Evolutionary conservation across 2,888 invertebrate genomes (phyloP).

Genomic region (Hesperia comma): DNA sequence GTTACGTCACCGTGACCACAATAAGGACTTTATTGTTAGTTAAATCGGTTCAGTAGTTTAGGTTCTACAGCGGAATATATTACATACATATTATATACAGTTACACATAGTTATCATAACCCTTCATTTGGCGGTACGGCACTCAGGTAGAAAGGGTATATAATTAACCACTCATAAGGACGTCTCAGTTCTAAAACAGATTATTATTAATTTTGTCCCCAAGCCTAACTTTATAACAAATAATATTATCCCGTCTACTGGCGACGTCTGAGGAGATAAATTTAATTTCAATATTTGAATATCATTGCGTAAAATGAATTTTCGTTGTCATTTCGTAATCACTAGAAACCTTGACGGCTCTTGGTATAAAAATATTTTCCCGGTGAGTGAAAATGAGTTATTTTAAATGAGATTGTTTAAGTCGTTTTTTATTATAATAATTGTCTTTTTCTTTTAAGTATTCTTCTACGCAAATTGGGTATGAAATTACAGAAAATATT

Average conservation of each 20-base stretch:
- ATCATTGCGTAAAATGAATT: constrained; percentile 13
- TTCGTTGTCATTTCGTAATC: constrained; percentile 15
- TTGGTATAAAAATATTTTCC: constrained; percentile 12
- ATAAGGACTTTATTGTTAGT: too few species aligned
- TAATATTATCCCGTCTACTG: constrained; percentile 4
- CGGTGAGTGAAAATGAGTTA: constrained; percentile 7
- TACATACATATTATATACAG: too few species aligned
- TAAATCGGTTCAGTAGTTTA: too few species aligned
- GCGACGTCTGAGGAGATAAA: constrained; percentile 6
- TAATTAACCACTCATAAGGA: not conserved
- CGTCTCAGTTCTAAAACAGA: constrained; percentile 2
- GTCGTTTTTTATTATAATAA: constrained; percentile 3
- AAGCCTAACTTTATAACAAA: not conserved
- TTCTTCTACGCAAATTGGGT: not conserved
- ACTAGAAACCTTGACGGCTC: constrained; percentile 15
- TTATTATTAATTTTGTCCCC: not conserved
- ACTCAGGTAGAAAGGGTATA: too few species aligned
- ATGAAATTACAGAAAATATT: too few species aligned
- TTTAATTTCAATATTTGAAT: constrained; percentile 13
- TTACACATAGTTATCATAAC: too few species aligned
- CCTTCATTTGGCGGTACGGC: too few species aligned
- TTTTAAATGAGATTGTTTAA: constrained; percentile 3
- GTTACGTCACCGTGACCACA: too few species aligned
- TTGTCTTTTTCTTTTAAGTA: not conserved
- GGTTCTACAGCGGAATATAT: too few species aligned